Conservation (phyloP, 2,113 vertebrate genomes). For the Prochilodus magdalenae region DNA sequence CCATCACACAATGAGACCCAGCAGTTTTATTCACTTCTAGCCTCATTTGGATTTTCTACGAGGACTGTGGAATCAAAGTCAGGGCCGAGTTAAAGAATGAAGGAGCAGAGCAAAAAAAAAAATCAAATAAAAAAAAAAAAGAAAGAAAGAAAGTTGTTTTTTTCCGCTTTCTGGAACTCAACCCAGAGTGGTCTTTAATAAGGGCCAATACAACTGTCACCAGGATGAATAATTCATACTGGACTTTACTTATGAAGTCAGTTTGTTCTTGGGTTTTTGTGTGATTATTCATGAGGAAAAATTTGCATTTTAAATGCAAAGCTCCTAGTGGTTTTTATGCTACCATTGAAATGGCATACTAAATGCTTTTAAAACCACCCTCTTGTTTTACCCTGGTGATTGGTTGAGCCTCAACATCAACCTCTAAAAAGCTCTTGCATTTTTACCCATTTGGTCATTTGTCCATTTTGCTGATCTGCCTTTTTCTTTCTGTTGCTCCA, state of each 20-base stretch:
- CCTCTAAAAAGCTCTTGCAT: neutral
- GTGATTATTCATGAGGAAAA: slow-evolving; percentile 53
- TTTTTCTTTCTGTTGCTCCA: neutral
- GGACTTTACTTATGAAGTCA: slow-evolving; percentile 50
- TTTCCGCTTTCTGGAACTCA: slow-evolving; percentile 50
- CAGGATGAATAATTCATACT: slow-evolving; percentile 63
- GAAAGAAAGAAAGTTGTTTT: slow-evolving; percentile 41
- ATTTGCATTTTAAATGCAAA: slow-evolving; percentile 41
- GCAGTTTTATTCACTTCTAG: slow-evolving; percentile 66
- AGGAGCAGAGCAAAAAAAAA: neutral
- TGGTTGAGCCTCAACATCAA: neutral
- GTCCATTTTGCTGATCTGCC: neutral
- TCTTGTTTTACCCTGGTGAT: slow-evolving; percentile 2
- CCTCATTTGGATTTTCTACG: slow-evolving; percentile 60
- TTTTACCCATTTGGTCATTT: neutral
- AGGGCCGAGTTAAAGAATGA: slow-evolving; percentile 57
- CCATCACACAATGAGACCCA: slow-evolving; percentile 69
- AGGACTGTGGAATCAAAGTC: slow-evolving; percentile 66
- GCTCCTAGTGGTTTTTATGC: slow-evolving; percentile 12
- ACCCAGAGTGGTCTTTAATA: slow-evolving; percentile 58
- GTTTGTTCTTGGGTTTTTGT: slow-evolving; percentile 58
- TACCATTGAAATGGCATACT: neutral
- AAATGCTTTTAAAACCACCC: neutral
- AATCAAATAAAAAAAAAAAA: neutral
- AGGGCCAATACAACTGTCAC: slow-evolving; percentile 52